phyloP scores from a whole-genome alignment of 1,140 invertebrate genomes.

The Acyrthosiphon pisum region DNA sequence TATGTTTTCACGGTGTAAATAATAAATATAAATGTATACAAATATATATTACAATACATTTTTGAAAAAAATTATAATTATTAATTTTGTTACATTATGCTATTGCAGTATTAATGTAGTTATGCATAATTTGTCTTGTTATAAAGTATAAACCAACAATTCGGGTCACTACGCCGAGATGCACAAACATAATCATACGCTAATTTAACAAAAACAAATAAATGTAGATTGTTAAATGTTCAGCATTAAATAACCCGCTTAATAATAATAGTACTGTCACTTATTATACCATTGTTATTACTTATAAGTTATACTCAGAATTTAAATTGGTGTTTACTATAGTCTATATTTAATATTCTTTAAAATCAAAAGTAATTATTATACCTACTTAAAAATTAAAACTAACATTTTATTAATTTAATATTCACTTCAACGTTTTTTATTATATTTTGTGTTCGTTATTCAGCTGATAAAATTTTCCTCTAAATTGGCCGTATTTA shows the following conservation, averaged over 20 bases:
- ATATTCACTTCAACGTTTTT: not conserved
- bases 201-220: not conserved
- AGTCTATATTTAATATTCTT: not conserved
- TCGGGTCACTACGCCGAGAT: slow-evolving; percentile 2
- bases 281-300: not conserved
- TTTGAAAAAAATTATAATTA: not conserved
- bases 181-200: slow-evolving; percentile 1
- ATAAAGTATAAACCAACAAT: not conserved
- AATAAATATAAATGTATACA: not conserved
- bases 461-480: not conserved
- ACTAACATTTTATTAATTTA: not conserved
- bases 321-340: not conserved
- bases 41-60: not conserved
- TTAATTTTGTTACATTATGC: not conserved
- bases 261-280: not conserved
- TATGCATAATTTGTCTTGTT: slow-evolving; percentile 26
- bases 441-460: not conserved
- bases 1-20: not conserved
- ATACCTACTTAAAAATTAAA: not conserved
- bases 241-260: not conserved
- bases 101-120: not conserved
- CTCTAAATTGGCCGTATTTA: not conserved
- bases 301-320: too few relatives aligned
- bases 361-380: not conserved
- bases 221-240: not conserved